Evolutionary conservation across 2,888 invertebrate species (phyloP).

Genomic region (Balanococcus diminutus): DNA sequence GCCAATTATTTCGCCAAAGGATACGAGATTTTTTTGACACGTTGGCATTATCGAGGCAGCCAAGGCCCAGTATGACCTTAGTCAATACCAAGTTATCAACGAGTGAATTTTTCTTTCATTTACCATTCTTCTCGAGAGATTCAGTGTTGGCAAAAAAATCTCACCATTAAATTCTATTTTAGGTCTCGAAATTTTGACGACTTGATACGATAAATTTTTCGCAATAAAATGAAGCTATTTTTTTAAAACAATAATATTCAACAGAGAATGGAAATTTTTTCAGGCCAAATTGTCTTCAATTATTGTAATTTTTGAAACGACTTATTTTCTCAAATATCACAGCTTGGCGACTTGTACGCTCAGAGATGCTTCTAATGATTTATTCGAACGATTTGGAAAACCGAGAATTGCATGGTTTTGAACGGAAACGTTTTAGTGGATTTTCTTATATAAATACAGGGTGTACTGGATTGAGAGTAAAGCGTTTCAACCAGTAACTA

Average conservation of each 20-base stretch:
- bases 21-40: conserved; percentile 4
- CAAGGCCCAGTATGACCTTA: background rate
- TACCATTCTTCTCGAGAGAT: background rate
- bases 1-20: background rate
- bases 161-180: background rate
- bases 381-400: background rate
- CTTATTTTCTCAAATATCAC: background rate
- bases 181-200: background rate
- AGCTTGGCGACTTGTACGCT: background rate
- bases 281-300: background rate
- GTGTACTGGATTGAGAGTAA: no score
- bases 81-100: no score
- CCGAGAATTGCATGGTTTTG: background rate
- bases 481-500: no score
- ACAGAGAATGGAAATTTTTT: no score
- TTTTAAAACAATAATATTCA: no score
- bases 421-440: background rate
- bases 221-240: background rate
- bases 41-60: background rate
- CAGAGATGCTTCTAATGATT: background rate
- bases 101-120: background rate
- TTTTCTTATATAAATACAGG: no score
- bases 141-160: background rate
- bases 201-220: background rate
- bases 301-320: background rate